Evolutionary conservation across 2,797 vertebrate species (phyloP).

Genomic region (Falco naumanni): DNA sequence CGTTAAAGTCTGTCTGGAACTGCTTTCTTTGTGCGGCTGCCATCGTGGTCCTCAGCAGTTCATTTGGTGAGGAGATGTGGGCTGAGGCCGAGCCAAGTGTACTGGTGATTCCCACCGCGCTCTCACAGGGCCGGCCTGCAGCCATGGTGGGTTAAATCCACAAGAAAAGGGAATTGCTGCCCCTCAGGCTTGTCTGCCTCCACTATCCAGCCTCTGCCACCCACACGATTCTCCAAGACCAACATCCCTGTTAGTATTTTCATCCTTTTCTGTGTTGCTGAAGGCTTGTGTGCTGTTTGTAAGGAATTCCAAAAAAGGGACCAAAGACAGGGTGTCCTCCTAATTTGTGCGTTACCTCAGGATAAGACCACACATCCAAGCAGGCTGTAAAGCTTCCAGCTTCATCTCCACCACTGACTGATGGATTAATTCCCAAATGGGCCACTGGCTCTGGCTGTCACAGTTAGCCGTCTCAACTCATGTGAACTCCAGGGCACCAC

Average conservation of each 20-base stretch:
- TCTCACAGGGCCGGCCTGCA: background rate
- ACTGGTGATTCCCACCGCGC: background rate
- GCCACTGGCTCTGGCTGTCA: background rate
- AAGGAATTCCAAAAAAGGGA: background rate
- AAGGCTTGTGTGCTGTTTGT: background rate
- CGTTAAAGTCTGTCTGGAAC: background rate
- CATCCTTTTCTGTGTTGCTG: background rate
- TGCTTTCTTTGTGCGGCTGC: slow-evolving; percentile 27
- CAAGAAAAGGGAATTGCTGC: background rate
- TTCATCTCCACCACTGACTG: background rate
- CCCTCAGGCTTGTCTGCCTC: slow-evolving; percentile 13
- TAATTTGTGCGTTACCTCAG: background rate
- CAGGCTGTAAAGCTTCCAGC: background rate
- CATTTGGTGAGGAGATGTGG: background rate
- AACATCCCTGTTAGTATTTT: background rate
- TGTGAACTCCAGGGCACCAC: background rate
- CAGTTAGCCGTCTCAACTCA: background rate
- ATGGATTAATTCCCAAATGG: background rate
- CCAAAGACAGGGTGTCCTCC: background rate
- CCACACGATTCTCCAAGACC: background rate
- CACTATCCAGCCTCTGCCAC: background rate
- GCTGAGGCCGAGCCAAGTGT: background rate
- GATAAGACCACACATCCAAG: background rate
- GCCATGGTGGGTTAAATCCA: background rate
- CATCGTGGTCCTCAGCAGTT: background rate